phyloP scores from a whole-genome alignment of 1,140 invertebrate species.

The Hermatobates lingyangjiaoensis region DNA sequence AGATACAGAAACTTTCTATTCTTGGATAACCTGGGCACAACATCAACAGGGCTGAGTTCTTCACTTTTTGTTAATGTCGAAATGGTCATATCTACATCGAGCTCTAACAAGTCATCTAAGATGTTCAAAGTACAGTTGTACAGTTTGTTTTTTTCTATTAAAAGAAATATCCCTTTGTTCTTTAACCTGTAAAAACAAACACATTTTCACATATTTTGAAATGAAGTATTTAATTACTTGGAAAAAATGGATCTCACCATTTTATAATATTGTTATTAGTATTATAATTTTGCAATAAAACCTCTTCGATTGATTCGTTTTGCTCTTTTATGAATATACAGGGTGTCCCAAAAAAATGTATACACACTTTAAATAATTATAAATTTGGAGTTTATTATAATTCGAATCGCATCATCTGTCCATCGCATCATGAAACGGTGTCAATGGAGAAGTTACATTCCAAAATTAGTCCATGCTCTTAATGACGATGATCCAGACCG shows the following conservation, averaged over 20 bases:
- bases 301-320: not conserved
- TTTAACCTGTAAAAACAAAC: conserved; percentile 36
- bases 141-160: conserved; percentile 82
- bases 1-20: conserved; percentile 55
- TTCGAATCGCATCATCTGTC: too few species aligned
- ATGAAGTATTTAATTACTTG: not conserved
- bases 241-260: not conserved
- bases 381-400: not conserved
- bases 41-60: conserved; percentile 45
- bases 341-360: not conserved
- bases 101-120: conserved; percentile 74
- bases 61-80: conserved; percentile 59
- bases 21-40: conserved; percentile 61
- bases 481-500: too few species aligned
- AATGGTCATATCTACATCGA: conserved; percentile 70
- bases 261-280: not conserved
- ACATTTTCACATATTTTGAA: conserved; percentile 1
- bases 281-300: not conserved
- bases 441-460: not conserved
- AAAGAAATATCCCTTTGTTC: conserved; percentile 74
- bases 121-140: conserved; percentile 61
- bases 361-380: not conserved
- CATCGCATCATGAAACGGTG: too few species aligned
- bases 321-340: not conserved
- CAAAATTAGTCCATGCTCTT: too few species aligned